Evolutionary conservation across 1,140 invertebrate species (phyloP), one percentile per base, ranked within the genome.

Genomic region (Calephelis nemesis): DNA sequence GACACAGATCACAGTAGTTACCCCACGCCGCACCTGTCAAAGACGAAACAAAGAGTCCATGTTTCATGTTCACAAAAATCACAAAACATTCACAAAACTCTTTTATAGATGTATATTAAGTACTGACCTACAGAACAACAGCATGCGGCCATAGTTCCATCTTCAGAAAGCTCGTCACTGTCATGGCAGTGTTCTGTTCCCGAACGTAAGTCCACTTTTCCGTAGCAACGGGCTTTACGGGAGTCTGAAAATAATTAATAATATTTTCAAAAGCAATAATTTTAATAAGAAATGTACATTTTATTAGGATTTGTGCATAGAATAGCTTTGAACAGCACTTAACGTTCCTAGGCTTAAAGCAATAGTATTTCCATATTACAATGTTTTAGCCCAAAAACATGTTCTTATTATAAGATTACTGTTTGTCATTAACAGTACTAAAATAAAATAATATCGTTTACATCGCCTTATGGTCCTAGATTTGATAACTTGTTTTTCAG

Each of bases 1-100:
- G 97, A 84, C 97, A 98, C 4, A 94, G 77, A 79, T 97, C 96
- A 89, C 97, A 98, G 58, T 93, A 92, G 42, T 96, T 95, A 19
- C 97, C 97, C 97, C 97, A 98, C 0, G 95, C 96, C 71, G 93
- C 94, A 50, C 97, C 88, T 90, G 40, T 6, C 63, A 69, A n/a
- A 48, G 68, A 52, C 49, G 45, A 10, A 45, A 48, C 15, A 47
- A 65, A 30, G 30, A 30, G 30, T 30, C 30, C 30, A 30, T 30
- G 30, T 30, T 30, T 30, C 7, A 62, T 63, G 15, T 67, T 66
- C 39, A 9, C 30, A 19, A 52, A 47, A 60, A 52, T 15, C 15
- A 58, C n/a, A 15, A 15, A 10, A 30, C 8, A 10, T 10, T 30
- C 9, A 9, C 6, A 19, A 15, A 15, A 30, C 5, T 9, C 12